Evolutionary conservation across 2,113 vertebrate genomes (phyloP).

Genomic region (Podarcis raffonei): DNA sequence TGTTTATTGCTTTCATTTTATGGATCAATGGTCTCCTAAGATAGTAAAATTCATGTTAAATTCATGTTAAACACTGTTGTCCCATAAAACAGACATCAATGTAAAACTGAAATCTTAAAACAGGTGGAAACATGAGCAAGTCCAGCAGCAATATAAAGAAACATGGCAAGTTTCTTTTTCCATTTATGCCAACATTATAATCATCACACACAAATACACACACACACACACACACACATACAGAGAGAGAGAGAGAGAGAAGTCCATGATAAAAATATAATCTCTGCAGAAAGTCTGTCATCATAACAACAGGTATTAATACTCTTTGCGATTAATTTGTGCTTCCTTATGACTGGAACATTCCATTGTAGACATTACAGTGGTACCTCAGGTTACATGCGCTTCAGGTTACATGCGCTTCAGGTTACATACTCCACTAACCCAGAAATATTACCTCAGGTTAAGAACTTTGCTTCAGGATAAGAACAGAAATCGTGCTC

Average conservation of each 20-base stretch:
- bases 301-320: background rate
- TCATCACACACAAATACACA: background rate
- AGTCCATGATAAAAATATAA: no score
- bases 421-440: no score
- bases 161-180: background rate
- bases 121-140: background rate
- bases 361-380: background rate
- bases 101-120: background rate
- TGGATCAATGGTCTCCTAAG: no score
- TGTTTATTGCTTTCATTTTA: no score
- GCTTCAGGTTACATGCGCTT: no score
- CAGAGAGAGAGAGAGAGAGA: no score
- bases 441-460: no score
- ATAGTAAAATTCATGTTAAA: no score
- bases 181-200: background rate
- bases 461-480: no score
- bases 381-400: no score
- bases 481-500: no score
- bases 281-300: background rate
- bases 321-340: background rate
- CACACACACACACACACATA: no score
- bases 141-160: constrained; percentile 15
- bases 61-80: background rate
- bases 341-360: background rate
- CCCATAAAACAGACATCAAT: background rate